A percentile compares a stretch with the other conserved stretches of the same genome.
These are phyloP conservation scores for Molorchus minor DNA, from an alignment of 2,888 invertebrate genomes.

Conservation along the genomic window DNA sequence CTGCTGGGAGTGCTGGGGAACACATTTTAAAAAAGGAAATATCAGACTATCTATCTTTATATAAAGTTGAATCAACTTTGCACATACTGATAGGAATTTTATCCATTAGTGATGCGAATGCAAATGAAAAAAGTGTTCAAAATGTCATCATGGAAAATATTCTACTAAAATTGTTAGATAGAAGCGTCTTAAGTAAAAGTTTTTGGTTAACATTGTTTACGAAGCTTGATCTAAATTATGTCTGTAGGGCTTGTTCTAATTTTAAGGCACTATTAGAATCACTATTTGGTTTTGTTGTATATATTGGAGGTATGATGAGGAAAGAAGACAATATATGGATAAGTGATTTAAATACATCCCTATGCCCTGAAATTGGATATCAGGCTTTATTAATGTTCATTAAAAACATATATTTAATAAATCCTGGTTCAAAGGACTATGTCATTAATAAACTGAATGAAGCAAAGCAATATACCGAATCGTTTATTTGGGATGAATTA, in stretches of 20 bases:
- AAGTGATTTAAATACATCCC: slow-evolving; percentile 49
- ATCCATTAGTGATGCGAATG: slow-evolving; percentile 38
- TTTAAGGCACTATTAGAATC: slow-evolving; percentile 58
- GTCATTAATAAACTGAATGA: slow-evolving; percentile 63
- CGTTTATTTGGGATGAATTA: slow-evolving; percentile 61
- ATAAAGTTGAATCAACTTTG: slow-evolving; percentile 57
- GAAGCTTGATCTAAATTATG: slow-evolving; percentile 50
- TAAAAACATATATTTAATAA: slow-evolving; percentile 60
- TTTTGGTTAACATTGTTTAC: slow-evolving; percentile 59
- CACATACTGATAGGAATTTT: slow-evolving; percentile 52
- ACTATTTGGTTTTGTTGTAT: slow-evolving; percentile 62
- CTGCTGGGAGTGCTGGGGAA: slow-evolving; percentile 52
- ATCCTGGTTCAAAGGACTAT: slow-evolving; percentile 58
- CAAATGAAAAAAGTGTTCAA: slow-evolving; percentile 45
- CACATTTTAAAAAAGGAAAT: slow-evolving; percentile 49
- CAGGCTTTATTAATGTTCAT: slow-evolving; percentile 63
- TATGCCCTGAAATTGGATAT: slow-evolving; percentile 64
- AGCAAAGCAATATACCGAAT: slow-evolving; percentile 59
- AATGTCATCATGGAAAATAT: slow-evolving; percentile 51
- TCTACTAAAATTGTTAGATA: slow-evolving; percentile 56
- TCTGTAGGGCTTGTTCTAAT: slow-evolving; percentile 56
- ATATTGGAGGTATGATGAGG: slow-evolving; percentile 63
- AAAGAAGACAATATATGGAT: slow-evolving; percentile 57
- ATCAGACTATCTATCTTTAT: slow-evolving; percentile 53
- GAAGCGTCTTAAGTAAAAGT: slow-evolving; percentile 53